A percentile compares a stretch with the other conserved stretches of the same genome.
phyloP scores from a whole-genome alignment of 1,140 invertebrate genomes.

The Tetramorium alpestre region DNA sequence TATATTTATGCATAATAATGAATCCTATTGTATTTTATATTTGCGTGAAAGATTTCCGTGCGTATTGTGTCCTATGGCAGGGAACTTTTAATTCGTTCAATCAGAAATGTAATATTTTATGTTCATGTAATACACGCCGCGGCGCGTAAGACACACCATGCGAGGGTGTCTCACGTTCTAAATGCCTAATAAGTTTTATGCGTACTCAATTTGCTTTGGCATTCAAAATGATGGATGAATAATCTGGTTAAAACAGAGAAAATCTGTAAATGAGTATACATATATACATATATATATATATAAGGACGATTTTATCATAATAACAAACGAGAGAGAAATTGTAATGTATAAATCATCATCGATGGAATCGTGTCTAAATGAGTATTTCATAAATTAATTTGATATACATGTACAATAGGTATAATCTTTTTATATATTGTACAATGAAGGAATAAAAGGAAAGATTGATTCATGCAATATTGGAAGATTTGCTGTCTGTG shows the following conservation, averaged over 20 bases:
- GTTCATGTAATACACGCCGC: background rate
- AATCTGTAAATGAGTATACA: constrained; percentile 52
- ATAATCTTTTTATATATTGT: constrained; percentile 73
- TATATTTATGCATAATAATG: constrained; percentile 78
- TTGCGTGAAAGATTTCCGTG: constrained; percentile 40
- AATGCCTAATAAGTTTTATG: constrained; percentile 56
- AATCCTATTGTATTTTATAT: constrained; percentile 70
- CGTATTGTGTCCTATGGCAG: background rate
- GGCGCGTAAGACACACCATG: background rate
- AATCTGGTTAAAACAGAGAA: constrained; percentile 44
- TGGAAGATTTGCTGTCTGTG: background rate
- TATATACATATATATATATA: constrained; percentile 17
- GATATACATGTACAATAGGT: constrained; percentile 75
- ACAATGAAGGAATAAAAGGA: constrained; percentile 53
- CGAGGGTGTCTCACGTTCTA: background rate
- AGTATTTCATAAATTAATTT: constrained; percentile 76
- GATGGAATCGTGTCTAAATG: constrained; percentile 67
- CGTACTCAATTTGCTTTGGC: background rate
- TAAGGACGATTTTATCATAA: constrained; percentile 73
- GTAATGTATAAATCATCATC: constrained; percentile 67
- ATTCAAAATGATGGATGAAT: constrained; percentile 63
- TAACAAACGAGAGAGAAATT: constrained; percentile 70
- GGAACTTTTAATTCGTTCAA: constrained; percentile 52
- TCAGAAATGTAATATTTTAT: background rate
- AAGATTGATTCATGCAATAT: constrained; percentile 36